phyloP scores from a whole-genome alignment of 2,888 invertebrate species.

The Ctena decussata region DNA sequence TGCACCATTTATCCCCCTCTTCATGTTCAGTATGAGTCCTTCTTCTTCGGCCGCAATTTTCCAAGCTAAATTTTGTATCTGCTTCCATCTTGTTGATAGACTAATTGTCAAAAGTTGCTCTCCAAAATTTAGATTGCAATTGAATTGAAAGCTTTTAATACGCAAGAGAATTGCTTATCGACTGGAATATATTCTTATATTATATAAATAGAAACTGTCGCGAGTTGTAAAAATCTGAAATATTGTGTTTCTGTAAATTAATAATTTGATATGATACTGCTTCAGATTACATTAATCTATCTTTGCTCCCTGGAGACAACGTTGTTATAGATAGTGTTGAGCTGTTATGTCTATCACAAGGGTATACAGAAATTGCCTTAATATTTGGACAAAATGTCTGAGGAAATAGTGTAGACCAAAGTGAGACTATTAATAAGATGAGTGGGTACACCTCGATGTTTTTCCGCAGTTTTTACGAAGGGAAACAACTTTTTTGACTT shows the following conservation, averaged over 20 bases:
- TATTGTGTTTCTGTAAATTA: not conserved
- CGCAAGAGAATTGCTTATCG: not conserved
- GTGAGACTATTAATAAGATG: not conserved
- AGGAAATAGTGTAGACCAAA: too few relatives aligned
- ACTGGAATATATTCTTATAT: not conserved
- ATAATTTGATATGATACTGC: not conserved
- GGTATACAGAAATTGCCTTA: too few relatives aligned
- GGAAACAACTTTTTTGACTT: not conserved
- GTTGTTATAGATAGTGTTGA: not conserved
- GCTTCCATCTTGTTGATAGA: too few relatives aligned
- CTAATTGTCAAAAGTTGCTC: too few relatives aligned
- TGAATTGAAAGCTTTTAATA: not conserved
- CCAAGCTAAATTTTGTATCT: too few relatives aligned
- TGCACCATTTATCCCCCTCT: too few relatives aligned
- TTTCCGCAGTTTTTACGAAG: not conserved
- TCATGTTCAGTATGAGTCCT: too few relatives aligned
- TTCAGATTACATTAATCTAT: not conserved
- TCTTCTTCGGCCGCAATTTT: too few relatives aligned
- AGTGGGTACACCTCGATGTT: not conserved
- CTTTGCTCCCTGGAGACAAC: not conserved
- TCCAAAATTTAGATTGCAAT: not conserved
- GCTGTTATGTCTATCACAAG: not conserved
- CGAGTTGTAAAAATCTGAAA: not conserved
- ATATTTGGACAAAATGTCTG: too few relatives aligned
- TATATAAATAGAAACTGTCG: not conserved